These are phyloP conservation scores for Oncorhynchus clarkii DNA, from an alignment of 2,113 vertebrate genomes.

Conservation along the genomic window DNA sequence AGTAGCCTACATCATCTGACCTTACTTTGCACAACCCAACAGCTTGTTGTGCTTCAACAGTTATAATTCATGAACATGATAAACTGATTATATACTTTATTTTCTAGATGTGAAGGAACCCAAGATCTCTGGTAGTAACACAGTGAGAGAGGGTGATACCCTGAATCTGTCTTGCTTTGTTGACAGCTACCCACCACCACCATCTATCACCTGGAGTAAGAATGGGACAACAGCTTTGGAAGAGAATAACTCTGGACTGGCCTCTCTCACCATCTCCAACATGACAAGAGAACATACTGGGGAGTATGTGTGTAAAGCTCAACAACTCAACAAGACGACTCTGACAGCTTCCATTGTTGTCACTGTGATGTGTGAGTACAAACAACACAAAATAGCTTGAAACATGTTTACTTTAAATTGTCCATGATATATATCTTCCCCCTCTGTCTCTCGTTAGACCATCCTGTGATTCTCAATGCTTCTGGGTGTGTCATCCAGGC, in stretches of 20 bases:
- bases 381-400: background rate
- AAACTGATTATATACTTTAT: background rate
- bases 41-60: no score
- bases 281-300: constrained; percentile 25
- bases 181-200: no score
- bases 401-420: background rate
- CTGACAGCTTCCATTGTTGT: constrained; percentile 3
- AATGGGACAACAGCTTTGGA: no score
- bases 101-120: background rate
- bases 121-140: no score
- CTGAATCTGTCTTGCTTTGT: no score
- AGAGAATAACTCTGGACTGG: background rate
- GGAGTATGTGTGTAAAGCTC: constrained; percentile 39
- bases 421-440: constrained; percentile 1
- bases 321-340: background rate
- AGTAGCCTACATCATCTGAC: constrained; percentile 19
- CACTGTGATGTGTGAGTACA: constrained; percentile 47
- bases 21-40: no score
- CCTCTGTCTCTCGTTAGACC: background rate
- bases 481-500: constrained; percentile 11
- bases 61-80: background rate
- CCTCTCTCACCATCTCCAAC: constrained; percentile 12
- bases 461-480: background rate
- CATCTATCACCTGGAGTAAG: no score
- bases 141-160: no score